Percentiles rank a stretch among this genome's conserved stretches.
Conservation (phyloP, 2,888 invertebrate species). For the Cephus spinipes region DNA sequence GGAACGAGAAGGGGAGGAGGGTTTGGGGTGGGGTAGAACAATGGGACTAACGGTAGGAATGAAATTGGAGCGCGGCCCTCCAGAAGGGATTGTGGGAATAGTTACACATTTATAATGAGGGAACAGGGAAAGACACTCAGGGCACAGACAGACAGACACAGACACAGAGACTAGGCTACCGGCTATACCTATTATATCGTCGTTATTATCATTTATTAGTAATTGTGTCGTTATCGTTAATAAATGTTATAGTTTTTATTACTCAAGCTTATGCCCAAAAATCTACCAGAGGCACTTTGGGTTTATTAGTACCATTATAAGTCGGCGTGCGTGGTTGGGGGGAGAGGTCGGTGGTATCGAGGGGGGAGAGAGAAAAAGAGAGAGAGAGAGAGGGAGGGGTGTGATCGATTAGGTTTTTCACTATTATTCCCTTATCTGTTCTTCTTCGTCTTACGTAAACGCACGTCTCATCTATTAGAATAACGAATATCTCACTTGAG, state of each 20-base stretch:
- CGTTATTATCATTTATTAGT: constrained; percentile 40
- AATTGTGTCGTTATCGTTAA: constrained; percentile 32
- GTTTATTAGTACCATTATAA: constrained; percentile 66
- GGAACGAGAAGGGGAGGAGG: constrained; percentile 15
- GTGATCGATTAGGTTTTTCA: constrained; percentile 14
- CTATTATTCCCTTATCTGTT: constrained; percentile 10
- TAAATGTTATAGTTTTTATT: constrained; percentile 57
- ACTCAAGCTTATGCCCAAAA: constrained; percentile 66
- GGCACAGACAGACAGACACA: constrained; percentile 39
- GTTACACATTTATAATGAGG: constrained; percentile 27
- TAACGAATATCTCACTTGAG: not conserved
- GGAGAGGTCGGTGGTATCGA: not conserved
- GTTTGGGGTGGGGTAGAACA: constrained; percentile 24
- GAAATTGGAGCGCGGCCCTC: constrained; percentile 29
- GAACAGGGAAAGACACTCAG: constrained; percentile 61
- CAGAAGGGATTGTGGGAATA: constrained; percentile 25
- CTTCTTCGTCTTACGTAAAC: not conserved
- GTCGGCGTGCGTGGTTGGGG: constrained; percentile 55
- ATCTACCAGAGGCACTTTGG: constrained; percentile 67
- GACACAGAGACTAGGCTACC: constrained; percentile 60
- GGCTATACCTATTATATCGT: constrained; percentile 55
- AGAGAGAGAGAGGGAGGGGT: constrained; percentile 41
- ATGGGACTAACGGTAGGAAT: constrained; percentile 25
- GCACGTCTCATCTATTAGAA: not conserved
- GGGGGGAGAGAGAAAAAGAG: not conserved